phyloP scores from a whole-genome alignment of 2,797 vertebrate species.

The Notoglanidium macrostoma region DNA sequence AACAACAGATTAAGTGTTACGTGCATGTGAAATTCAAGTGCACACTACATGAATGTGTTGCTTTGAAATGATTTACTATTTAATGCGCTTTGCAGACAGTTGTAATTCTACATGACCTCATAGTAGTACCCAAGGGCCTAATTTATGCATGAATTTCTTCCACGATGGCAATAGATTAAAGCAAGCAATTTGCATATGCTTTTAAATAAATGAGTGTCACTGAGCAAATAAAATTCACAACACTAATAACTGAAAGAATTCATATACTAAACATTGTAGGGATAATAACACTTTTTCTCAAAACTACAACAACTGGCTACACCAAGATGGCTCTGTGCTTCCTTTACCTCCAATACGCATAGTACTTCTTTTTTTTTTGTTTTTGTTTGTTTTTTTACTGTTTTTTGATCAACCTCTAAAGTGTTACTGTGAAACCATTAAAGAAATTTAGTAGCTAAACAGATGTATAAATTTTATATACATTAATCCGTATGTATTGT shows the following conservation, averaged over 20 bases:
- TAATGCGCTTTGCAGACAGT: conserved; percentile 30
- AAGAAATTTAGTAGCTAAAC: background rate
- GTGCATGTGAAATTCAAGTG: background rate
- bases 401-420: background rate
- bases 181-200: conserved; percentile 20
- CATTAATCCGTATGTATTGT: background rate
- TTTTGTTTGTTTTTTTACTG: background rate
- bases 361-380: background rate
- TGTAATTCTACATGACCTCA: conserved; percentile 18
- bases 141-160: conserved; percentile 14
- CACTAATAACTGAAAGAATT: conserved; percentile 6
- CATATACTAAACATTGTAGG: background rate
- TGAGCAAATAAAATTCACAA: conserved; percentile 24
- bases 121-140: conserved; percentile 19
- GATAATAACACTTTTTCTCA: background rate
- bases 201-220: conserved; percentile 33
- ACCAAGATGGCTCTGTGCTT: background rate
- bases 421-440: background rate
- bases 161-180: conserved; percentile 22
- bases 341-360: background rate
- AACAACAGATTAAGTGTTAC: background rate
- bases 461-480: background rate
- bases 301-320: background rate
- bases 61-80: conserved; percentile 14
- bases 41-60: conserved; percentile 26